Conservation (phyloP, 2,113 vertebrate species). For the Motacilla alba region DNA sequence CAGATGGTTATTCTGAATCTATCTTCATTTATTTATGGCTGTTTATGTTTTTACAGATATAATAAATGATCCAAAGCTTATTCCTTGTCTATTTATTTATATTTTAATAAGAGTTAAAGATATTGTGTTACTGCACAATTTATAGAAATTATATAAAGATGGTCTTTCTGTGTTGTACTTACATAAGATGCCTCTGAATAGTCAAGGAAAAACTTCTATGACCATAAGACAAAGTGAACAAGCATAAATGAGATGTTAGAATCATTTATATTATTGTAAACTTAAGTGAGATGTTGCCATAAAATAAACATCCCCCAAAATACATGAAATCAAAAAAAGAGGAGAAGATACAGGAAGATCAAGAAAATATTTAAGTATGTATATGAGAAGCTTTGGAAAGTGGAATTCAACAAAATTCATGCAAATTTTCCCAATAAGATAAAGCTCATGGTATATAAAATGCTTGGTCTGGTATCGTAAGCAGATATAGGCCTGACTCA, state of each 20-base stretch:
- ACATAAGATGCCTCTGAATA: background rate
- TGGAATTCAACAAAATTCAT: background rate
- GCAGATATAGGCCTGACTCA: background rate
- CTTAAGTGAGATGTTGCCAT: background rate
- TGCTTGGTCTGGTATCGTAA: background rate
- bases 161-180: background rate
- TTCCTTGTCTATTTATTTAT: background rate
- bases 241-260: background rate
- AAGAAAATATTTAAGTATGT: background rate
- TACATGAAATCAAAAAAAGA: background rate
- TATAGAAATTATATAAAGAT: background rate
- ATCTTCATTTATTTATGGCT: conserved; percentile 36
- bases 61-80: background rate
- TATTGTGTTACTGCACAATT: background rate
- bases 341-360: background rate
- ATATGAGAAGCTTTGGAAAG: background rate
- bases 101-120: background rate
- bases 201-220: background rate
- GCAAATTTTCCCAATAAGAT: background rate
- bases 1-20: conserved; percentile 46
- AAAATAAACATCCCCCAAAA: background rate
- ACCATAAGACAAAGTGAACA: background rate
- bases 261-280: background rate
- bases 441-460: background rate
- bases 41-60: background rate